phyloP scores from a whole-genome alignment of 2,113 vertebrate genomes.

The Mustela nigripes region DNA sequence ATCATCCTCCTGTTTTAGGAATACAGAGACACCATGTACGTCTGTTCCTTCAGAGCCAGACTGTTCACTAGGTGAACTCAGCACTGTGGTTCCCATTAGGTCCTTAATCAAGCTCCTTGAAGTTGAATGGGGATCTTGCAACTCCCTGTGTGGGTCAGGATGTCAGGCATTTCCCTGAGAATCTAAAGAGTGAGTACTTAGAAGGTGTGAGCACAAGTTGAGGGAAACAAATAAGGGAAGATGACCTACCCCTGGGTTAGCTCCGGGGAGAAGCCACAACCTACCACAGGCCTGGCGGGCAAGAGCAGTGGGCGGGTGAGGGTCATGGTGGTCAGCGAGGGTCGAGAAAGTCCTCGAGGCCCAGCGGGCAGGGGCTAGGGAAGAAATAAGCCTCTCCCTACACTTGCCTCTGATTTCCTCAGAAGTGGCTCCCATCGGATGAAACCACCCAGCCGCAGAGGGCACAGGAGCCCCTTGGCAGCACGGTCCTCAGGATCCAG shows the following conservation, averaged over 20 bases:
- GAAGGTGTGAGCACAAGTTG: neutral
- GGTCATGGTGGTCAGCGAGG: neutral
- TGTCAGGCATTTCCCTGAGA: neutral
- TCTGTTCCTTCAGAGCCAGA: neutral
- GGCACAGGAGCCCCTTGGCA: neutral
- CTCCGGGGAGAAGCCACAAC: neutral
- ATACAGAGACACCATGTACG: neutral
- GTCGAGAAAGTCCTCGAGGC: neutral
- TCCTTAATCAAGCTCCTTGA: slow-evolving; percentile 45
- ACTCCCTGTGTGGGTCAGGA: neutral
- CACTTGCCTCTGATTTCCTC: neutral
- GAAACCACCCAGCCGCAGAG: neutral
- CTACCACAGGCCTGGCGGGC: neutral
- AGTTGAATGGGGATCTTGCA: neutral
- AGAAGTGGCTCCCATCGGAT: neutral
- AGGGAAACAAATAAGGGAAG: neutral
- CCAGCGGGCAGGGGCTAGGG: too few relatives aligned
- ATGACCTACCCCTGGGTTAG: neutral
- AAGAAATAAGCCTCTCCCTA: neutral
- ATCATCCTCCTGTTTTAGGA: neutral
- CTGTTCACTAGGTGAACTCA: neutral
- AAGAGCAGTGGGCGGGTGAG: accelerated
- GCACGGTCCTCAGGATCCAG: neutral
- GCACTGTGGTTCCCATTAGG: neutral
- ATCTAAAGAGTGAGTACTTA: neutral